Percentiles rank a stretch among this genome's conserved stretches.
phyloP scores from a whole-genome alignment of 2,797 vertebrate species.

The Hirundo rustica region DNA sequence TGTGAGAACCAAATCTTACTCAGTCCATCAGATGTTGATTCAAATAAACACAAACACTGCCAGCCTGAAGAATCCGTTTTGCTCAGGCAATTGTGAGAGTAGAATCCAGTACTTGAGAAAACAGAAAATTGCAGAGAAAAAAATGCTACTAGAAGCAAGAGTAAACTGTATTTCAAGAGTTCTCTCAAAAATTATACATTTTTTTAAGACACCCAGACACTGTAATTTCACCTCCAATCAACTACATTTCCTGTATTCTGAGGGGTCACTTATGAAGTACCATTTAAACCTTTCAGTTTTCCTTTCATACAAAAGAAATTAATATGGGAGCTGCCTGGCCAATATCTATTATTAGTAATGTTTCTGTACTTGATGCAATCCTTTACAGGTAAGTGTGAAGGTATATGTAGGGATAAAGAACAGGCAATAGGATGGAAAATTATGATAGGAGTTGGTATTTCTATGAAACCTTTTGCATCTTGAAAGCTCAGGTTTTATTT shows the following conservation, averaged over 20 bases:
- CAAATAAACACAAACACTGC: not conserved
- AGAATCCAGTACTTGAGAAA: not conserved
- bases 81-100: not conserved
- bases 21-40: not conserved
- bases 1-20: not conserved
- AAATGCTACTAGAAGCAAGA: not conserved
- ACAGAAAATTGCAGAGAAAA: not conserved
- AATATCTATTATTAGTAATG: not conserved
- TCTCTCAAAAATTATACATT: not conserved
- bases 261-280: not conserved
- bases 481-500: not conserved
- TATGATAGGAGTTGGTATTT: not conserved
- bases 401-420: not conserved
- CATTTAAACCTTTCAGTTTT: not conserved
- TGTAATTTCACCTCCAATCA: not conserved
- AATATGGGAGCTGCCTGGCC: not conserved
- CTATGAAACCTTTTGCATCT: not conserved
- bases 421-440: not conserved
- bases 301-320: not conserved
- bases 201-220: not conserved
- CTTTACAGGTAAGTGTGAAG: not conserved
- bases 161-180: not conserved
- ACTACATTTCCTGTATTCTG: not conserved
- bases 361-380: not conserved
- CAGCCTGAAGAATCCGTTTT: not conserved